Base-by-base conservation (phyloP, 2,888 invertebrate species). In the Ashinkailepas kermadecensis region DNA sequence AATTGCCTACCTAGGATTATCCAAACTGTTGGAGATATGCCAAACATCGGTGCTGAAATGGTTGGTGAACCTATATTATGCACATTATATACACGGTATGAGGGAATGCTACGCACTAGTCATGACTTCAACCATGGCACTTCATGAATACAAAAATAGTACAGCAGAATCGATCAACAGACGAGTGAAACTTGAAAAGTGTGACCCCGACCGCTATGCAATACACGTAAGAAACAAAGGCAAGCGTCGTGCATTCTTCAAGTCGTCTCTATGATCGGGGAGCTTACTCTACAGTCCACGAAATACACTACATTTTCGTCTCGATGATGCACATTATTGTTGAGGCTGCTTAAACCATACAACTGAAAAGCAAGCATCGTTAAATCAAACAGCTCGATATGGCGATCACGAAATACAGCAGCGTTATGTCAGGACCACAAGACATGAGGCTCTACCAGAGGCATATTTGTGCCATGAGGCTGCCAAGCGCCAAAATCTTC, bases 61-160 rank as follows among this genome's bases (percentile, higher is more conserved):
- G n/a, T 64, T 10, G 64, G n/a, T 21, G 9, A 67, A 67, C 23
- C 23, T 67, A 9, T 67, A 67, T 67, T 25, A 70, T 70, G 13
- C 70, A 39, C 39, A 70, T 7, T 12, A 39, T 70, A 39, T 39
- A 70, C 39, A 70, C 15, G 39, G 39, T 39, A 70, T 70, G 70
- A 23, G 23, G 70, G 39, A 39, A 23, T 23, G 39, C 25, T 70
- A 39, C 39, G 39, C 70, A 70, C n/a, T 23, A 70, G 15, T 70
- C 70, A 70, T 70, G 39, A 70, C 39, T 39, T 15, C 9, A 67
- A 67, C 12, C 64, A 70, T 70, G 70, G 70, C 70, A 70, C 70
- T 70, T 70, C 8, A 39, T 70, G 70, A 70, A 70, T 70, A 70
- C 70, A 70, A 70, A 70, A 70, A 70, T 70, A 70, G 39, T 15